A percentile compares a stretch with the other conserved stretches of the same genome.
Evolutionary conservation across 2,888 invertebrate genomes (phyloP).

Genomic region (Allygus modestus): DNA sequence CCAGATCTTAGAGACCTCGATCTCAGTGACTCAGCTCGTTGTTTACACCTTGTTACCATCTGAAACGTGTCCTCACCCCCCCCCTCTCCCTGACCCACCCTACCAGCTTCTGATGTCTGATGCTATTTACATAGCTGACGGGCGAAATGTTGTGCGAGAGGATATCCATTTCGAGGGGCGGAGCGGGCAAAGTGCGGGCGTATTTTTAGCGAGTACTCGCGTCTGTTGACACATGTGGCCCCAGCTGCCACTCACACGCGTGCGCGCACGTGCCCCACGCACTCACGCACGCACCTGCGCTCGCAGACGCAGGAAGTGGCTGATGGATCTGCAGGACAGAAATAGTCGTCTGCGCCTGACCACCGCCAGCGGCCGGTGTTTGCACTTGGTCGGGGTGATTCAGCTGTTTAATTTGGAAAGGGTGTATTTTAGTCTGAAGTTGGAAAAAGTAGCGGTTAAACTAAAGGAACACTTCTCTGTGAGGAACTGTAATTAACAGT

Average conservation of each 20-base stretch:
- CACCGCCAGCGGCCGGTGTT: not conserved
- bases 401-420: too few species aligned
- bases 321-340: constrained; percentile 37
- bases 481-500: too few species aligned
- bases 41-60: constrained; percentile 9
- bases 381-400: not conserved
- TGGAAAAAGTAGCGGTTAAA: too few species aligned
- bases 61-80: not conserved
- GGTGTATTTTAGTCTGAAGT: too few species aligned
- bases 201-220: constrained; percentile 48
- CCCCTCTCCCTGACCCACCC: not conserved
- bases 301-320: constrained; percentile 33
- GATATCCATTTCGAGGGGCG: constrained; percentile 45
- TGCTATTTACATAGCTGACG: constrained; percentile 35
- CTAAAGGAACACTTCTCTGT: too few species aligned
- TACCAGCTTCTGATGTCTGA: too few species aligned
- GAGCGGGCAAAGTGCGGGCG: constrained; percentile 38
- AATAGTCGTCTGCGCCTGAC: constrained; percentile 26
- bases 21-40: not conserved
- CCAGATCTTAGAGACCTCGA: too few species aligned
- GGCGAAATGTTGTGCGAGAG: not conserved
- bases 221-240: constrained; percentile 31
- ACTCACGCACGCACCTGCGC: not conserved
- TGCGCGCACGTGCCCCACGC: not conserved
- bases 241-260: constrained; percentile 11